phyloP scores from a whole-genome alignment of 2,113 vertebrate genomes.

The Notiomystis cincta region DNA sequence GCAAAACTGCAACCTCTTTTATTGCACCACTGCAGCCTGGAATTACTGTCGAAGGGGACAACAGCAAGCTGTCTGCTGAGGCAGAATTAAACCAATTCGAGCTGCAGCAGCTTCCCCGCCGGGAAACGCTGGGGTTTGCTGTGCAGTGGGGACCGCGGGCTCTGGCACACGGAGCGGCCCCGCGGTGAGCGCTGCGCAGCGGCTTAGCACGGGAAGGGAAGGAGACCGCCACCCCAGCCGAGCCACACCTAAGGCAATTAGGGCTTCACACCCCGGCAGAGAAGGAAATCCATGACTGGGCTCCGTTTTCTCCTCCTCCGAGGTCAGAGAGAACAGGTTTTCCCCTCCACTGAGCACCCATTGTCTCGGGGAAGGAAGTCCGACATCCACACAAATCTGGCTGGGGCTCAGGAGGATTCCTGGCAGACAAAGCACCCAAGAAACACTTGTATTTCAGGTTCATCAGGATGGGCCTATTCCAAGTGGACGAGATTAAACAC shows the following conservation, averaged over 20 bases:
- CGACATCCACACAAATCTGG: neutral
- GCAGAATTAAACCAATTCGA: neutral
- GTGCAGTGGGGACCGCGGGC: no score
- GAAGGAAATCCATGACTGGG: neutral
- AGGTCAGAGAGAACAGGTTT: neutral
- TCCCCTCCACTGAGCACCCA: neutral
- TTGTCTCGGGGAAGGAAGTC: neutral
- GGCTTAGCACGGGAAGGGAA: neutral
- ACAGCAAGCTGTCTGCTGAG: neutral
- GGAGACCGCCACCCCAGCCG: neutral
- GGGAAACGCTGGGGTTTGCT: neutral
- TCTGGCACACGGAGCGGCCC: rapidly evolving
- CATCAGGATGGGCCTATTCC: neutral
- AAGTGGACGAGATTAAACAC: neutral
- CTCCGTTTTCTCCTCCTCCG: neutral
- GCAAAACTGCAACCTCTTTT: neutral
- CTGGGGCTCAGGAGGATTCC: neutral
- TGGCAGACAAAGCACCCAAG: neutral
- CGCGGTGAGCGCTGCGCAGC: rapidly evolving
- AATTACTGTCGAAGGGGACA: neutral
- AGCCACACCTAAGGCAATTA: neutral
- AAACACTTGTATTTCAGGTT: slow-evolving; percentile 40
- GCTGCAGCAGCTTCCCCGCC: neutral
- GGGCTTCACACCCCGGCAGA: neutral
- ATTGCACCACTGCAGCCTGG: neutral